phyloP scores from a whole-genome alignment of 1,140 invertebrate species.

The Caenorhabditis brenneri region DNA sequence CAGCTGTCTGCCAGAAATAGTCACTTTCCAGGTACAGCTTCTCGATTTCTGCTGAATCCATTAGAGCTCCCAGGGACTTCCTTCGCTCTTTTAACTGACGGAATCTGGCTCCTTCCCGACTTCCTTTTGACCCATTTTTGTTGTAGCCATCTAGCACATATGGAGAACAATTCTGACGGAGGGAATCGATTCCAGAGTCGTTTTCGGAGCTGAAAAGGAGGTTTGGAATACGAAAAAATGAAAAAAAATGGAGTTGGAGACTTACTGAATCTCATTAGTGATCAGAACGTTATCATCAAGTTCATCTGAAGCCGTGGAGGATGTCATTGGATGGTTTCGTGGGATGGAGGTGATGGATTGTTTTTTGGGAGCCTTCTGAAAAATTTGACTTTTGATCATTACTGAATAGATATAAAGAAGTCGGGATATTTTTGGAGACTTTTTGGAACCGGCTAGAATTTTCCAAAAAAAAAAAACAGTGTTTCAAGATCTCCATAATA shows the following conservation, averaged over 20 bases:
- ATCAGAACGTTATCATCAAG: conserved; percentile 56
- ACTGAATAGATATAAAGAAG: too few species aligned
- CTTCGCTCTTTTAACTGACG: conserved; percentile 51
- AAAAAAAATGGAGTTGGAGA: background rate
- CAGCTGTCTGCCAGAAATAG: conserved; percentile 53
- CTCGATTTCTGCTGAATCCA: conserved; percentile 51
- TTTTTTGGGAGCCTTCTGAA: background rate
- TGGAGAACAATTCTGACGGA: conserved; percentile 54
- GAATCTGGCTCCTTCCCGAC: conserved; percentile 15
- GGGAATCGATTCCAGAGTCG: conserved; percentile 57
- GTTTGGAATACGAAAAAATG: too few species aligned
- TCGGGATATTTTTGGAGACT: too few species aligned
- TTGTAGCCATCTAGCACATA: conserved; percentile 44
- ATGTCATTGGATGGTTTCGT: conserved; percentile 43
- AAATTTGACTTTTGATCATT: background rate
- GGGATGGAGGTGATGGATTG: background rate
- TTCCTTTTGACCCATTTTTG: conserved; percentile 31
- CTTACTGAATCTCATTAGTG: conserved; percentile 46
- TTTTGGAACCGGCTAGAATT: too few species aligned
- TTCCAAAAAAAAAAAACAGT: too few species aligned
- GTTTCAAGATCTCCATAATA: too few species aligned
- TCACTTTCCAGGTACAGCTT: conserved; percentile 50
- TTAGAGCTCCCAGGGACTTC: conserved; percentile 52
- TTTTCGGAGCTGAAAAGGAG: conserved; percentile 56
- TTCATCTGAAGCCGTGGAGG: conserved; percentile 56